Conservation (phyloP, 2,113 vertebrate genomes). For the Ia io region DNA sequence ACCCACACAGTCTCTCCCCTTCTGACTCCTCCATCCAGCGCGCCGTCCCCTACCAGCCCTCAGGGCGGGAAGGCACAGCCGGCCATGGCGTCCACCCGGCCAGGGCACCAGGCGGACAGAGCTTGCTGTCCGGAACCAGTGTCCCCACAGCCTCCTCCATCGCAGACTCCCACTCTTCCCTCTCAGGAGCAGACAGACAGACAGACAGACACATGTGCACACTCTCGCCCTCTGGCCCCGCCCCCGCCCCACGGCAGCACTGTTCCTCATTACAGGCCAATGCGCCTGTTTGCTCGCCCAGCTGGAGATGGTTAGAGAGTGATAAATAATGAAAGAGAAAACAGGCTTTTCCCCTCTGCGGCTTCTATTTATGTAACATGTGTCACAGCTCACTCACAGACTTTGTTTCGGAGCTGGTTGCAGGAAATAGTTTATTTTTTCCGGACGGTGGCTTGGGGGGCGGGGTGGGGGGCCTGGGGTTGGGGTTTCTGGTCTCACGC, state of each 20-base stretch:
- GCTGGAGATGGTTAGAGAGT: conserved; percentile 91
- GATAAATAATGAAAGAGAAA: conserved; percentile 92
- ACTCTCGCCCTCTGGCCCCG: neutral
- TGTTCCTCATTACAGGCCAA: conserved; percentile 86
- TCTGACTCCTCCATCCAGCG: neutral
- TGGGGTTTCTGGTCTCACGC: conserved; percentile 67
- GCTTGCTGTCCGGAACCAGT: neutral
- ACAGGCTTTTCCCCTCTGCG: conserved; percentile 90
- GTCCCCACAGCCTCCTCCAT: neutral
- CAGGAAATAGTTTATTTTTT: conserved; percentile 86
- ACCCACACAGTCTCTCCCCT: conserved; percentile 36
- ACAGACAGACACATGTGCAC: neutral
- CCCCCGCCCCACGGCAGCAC: conserved; percentile 54
- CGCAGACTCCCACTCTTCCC: neutral
- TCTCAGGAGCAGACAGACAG: neutral
- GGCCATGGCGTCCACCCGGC: neutral
- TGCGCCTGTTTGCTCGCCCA: conserved; percentile 95
- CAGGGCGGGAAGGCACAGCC: neutral
- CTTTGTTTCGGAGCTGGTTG: conserved; percentile 78
- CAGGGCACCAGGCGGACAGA: neutral
- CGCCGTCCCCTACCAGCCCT: neutral
- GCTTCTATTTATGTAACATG: conserved; percentile 89
- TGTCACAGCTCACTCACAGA: conserved; percentile 85
- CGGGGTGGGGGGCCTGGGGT: conserved; percentile 6
- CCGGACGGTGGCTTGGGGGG: conserved; percentile 72